Percentiles rank a stretch among this genome's conserved stretches.
phyloP scores from a whole-genome alignment of 1,140 invertebrate genomes.

The Brachionus asplanchnoidis region DNA sequence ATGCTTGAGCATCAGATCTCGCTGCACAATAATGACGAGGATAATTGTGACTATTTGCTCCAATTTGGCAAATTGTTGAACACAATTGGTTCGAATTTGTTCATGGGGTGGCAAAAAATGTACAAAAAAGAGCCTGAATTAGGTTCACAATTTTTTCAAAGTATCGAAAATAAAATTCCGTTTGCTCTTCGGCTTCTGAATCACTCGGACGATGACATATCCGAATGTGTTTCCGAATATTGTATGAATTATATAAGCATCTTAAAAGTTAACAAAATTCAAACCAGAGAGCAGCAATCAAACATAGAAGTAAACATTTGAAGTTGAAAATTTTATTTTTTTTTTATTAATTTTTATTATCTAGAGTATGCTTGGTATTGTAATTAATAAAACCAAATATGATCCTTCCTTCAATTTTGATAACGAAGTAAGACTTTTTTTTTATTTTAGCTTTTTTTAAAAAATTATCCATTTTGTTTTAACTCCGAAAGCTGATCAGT shows the following conservation, averaged over 20 bases:
- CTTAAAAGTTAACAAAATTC: conserved; percentile 52
- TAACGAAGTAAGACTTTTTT: conserved; percentile 53
- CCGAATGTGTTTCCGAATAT: conserved; percentile 60
- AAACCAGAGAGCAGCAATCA: conserved; percentile 49
- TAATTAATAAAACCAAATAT: conserved; percentile 62
- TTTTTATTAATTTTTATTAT: conserved; percentile 26
- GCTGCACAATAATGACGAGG: conserved; percentile 45
- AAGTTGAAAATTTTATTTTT: neutral
- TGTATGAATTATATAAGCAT: conserved; percentile 61
- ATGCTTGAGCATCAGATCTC: conserved; percentile 43
- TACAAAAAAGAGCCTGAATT: conserved; percentile 31
- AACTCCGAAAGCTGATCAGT: too few species aligned
- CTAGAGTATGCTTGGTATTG: conserved; percentile 57
- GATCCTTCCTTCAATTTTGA: conserved; percentile 61
- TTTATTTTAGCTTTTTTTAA: neutral
- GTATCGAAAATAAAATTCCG: conserved; percentile 57
- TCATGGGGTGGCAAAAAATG: conserved; percentile 25
- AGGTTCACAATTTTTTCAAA: neutral
- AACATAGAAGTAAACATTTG: conserved; percentile 53
- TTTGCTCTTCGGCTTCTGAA: conserved; percentile 60
- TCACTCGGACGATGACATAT: conserved; percentile 62
- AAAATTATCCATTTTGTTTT: neutral
- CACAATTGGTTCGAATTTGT: conserved; percentile 26
- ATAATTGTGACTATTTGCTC: conserved; percentile 31
- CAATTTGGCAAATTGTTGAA: conserved; percentile 40